Evolutionary conservation across 2,888 invertebrate species (phyloP), one percentile per base, ranked within the genome.

Genomic region (Acanthococcus lagerstroemiae): DNA sequence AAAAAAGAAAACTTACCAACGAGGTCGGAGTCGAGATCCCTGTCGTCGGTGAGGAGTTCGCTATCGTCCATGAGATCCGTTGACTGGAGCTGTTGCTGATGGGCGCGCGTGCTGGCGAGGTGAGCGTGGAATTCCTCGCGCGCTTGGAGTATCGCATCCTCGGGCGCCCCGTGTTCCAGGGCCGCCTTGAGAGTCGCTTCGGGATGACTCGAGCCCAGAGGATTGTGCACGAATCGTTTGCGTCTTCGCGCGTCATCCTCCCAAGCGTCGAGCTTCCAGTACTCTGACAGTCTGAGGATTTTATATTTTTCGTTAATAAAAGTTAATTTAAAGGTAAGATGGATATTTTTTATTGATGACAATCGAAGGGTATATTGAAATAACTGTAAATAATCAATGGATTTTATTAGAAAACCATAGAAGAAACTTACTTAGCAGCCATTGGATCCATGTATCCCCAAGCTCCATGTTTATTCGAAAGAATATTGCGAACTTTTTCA

Each of bases 261-360:
- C 99, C 99, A 99, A 46, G 92, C 90, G 78, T 99, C 99, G 72
- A 99, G 80, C 78, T 95, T 95, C 95, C 96, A 96, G 79, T 85
- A 90, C 73, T 85, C 84, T 67, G 77, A 76, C 71, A 78, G 75
- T 68, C 81, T 81, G 72, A 24, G 24, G 6, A 12, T 19, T 12
- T 12, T 12, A 12, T n/a, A n/a, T n/a, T n/a, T n/a, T n/a, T n/a
- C n/a, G n/a, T n/a, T n/a, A n/a, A n/a, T n/a, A n/a, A n/a, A n/a
- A n/a, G n/a, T n/a, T n/a, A n/a, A n/a, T n/a, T n/a, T n/a, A n/a
- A n/a, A n/a, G n/a, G n/a, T n/a, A n/a, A n/a, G n/a, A 27, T 17
- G 71, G 70, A 75, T 76, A 71, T 74, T 26, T 72, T 72, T 48
- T 73, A 73, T 74, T 82, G 82, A 76, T 80, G n/a, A n/a, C n/a